phyloP scores from a whole-genome alignment of 2,113 vertebrate species.

The Gracilinanus agilis region DNA sequence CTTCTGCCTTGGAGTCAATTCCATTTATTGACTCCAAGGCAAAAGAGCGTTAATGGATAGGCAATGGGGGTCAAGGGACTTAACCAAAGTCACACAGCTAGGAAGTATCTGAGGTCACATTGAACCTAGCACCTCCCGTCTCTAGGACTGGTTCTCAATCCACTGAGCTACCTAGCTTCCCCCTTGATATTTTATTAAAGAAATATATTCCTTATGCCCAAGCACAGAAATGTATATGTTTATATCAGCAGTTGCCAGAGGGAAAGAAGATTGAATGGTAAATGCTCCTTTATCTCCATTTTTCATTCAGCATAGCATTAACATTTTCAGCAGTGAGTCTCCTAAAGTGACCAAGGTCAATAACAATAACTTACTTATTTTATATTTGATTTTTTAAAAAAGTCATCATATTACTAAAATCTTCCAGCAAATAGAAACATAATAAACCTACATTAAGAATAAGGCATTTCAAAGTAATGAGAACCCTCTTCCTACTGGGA shows the following conservation, averaged over 20 bases:
- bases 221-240: constrained; percentile 42
- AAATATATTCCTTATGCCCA: constrained; percentile 41
- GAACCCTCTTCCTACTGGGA: constrained; percentile 41
- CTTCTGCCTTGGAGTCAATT: no score
- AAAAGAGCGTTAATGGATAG: no score
- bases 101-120: no score
- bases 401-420: constrained; percentile 71
- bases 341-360: constrained; percentile 58
- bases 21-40: no score
- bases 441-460: constrained; percentile 66
- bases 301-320: constrained; percentile 55
- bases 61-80: no score
- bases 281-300: constrained; percentile 63
- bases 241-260: constrained; percentile 32
- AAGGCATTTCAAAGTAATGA: constrained; percentile 54
- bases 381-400: constrained; percentile 66
- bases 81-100: no score
- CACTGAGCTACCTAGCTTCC: no score
- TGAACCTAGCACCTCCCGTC: no score
- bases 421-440: constrained; percentile 60
- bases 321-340: constrained; percentile 56
- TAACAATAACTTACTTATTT: constrained; percentile 59
- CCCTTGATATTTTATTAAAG: no score
- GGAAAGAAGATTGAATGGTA: constrained; percentile 53
- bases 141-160: no score